Percentiles rank a stretch among this genome's conserved stretches.
These are phyloP conservation scores for Haliclystus octoradiatus DNA, from an alignment of 30 jellyfish, hydroid and myxozoan genomes.

Conservation along the genomic window DNA sequence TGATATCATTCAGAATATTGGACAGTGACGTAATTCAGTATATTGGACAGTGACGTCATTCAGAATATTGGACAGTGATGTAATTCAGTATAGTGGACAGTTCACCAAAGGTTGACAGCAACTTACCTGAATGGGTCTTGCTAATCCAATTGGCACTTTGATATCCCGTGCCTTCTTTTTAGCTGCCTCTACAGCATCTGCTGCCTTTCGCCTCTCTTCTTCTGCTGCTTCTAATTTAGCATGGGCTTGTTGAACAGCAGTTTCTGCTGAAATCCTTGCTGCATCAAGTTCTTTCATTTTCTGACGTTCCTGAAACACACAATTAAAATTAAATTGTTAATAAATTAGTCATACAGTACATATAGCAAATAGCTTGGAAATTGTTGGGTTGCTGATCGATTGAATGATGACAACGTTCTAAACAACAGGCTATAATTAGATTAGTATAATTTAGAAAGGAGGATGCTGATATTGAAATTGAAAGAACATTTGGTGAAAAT, in stretches of 20 bases:
- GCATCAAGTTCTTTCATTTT: conserved; percentile 70
- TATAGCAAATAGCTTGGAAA: too few species aligned
- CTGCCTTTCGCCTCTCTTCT: conserved; percentile 83
- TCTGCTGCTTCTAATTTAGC: conserved; percentile 87
- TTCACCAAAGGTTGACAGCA: neutral
- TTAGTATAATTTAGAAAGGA: too few species aligned
- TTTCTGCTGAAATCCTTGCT: conserved; percentile 82
- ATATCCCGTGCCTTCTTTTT: conserved; percentile 66
- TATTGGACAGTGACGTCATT: too few species aligned
- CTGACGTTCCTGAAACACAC: conserved; percentile 56
- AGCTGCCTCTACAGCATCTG: conserved; percentile 95
- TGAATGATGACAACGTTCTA: too few species aligned
- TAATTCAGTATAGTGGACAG: too few species aligned
- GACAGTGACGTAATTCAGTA: too few species aligned
- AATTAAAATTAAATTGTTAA: neutral
- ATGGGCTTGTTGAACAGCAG: conserved; percentile 68
- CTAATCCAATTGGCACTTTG: conserved; percentile 83
- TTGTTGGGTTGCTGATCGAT: too few species aligned
- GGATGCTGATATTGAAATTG: too few species aligned
- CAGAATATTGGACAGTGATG: too few species aligned
- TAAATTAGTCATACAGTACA: neutral
- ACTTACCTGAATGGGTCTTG: conserved; percentile 67
- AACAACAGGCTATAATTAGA: too few species aligned
- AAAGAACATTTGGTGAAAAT: too few species aligned
- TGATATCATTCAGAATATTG: too few species aligned